A percentile compares a stretch with the other conserved stretches of the same genome.
These are phyloP conservation scores for Drosophila melanica DNA, from an alignment of 1,140 invertebrate species.

Conservation along the genomic window DNA sequence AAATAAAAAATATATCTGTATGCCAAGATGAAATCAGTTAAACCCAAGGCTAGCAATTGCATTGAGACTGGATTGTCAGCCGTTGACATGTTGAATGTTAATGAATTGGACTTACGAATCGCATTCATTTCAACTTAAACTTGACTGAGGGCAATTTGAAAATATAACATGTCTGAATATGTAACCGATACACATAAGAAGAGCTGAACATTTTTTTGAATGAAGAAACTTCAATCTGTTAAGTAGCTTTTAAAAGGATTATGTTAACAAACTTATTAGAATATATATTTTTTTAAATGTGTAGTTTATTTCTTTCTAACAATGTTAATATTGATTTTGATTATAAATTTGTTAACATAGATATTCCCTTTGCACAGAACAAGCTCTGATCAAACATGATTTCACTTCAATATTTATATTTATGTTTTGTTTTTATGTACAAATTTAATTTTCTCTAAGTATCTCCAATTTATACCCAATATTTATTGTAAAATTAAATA, in stretches of 20 bases:
- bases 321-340: too few species aligned
- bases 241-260: too few species aligned
- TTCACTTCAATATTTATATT: too few species aligned
- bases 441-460: too few species aligned
- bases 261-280: too few species aligned
- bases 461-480: not conserved
- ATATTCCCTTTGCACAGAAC: too few species aligned
- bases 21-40: constrained; percentile 76
- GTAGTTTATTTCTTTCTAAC: too few species aligned
- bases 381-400: too few species aligned
- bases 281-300: too few species aligned
- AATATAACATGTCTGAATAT: not conserved
- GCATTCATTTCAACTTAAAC: constrained; percentile 37
- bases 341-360: too few species aligned
- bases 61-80: constrained; percentile 59
- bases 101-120: constrained; percentile 46
- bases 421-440: too few species aligned
- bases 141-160: constrained; percentile 40
- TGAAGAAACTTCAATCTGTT: too few species aligned
- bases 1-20: constrained; percentile 39
- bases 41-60: constrained; percentile 60
- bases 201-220: not conserved
- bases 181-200: not conserved
- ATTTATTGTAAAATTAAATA: not conserved
- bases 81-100: constrained; percentile 75